These are phyloP conservation scores for Apantesis nais DNA, from an alignment of 2,888 invertebrate genomes.

Conservation along the genomic window DNA sequence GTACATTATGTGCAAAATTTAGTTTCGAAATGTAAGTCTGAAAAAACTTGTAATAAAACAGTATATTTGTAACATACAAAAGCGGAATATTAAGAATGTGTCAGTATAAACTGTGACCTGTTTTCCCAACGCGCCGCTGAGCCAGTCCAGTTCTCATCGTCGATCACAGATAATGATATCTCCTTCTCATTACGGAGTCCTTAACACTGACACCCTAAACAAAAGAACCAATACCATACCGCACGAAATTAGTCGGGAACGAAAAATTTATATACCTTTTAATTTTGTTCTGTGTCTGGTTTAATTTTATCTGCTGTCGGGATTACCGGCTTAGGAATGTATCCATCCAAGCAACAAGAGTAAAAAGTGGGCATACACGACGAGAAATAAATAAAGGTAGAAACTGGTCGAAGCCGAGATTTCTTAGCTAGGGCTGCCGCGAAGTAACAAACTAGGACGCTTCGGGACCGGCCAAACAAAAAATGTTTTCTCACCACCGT, in stretches of 20 bases:
- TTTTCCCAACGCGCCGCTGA: conserved; percentile 32
- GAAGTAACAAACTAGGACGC: conserved; percentile 39
- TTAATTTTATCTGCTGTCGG: conserved; percentile 85
- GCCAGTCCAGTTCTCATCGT: conserved; percentile 25
- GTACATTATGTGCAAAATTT: conserved; percentile 10
- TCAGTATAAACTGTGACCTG: conserved; percentile 46
- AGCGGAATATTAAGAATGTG: conserved; percentile 24
- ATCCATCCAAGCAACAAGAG: conserved; percentile 79
- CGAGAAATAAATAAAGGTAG: conserved; percentile 83
- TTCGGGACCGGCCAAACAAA: conserved; percentile 31
- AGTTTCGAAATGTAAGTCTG: not conserved
- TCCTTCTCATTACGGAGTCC: conserved; percentile 43
- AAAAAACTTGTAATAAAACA: conserved; percentile 1
- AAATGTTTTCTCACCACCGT: conserved; percentile 48
- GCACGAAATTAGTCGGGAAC: conserved; percentile 82
- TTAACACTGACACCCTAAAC: conserved; percentile 46
- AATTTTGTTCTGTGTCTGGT: conserved; percentile 85
- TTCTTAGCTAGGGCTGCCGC: conserved; percentile 68
- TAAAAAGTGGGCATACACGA: conserved; percentile 78
- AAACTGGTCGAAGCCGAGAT: conserved; percentile 78
- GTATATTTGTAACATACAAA: not conserved
- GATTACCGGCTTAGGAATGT: conserved; percentile 85
- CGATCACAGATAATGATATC: conserved; percentile 48
- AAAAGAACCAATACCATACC: conserved; percentile 71
- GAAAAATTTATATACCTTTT: conserved; percentile 82